Percentiles rank a stretch among this genome's conserved stretches.
Conservation (phyloP, 2,797 vertebrate species). For the Limnodromus scolopaceus region DNA sequence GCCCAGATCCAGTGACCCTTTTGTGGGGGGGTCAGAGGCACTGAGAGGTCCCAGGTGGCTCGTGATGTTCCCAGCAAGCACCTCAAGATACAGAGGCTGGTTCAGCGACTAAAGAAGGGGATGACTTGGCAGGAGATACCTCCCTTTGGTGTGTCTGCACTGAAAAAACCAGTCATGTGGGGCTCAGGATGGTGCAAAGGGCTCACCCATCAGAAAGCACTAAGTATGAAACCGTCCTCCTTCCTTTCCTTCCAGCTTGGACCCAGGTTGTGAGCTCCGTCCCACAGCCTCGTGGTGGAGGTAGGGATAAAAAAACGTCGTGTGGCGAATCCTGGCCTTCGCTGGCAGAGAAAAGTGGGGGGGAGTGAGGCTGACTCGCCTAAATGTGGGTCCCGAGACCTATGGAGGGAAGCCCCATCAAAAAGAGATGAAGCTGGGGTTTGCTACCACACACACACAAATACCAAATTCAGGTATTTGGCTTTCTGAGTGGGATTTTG, state of each 20-base stretch:
- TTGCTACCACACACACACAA: not conserved
- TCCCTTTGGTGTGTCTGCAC: not conserved
- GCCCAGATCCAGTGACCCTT: not conserved
- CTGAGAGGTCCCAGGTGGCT: not conserved
- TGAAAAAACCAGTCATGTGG: fast-evolving
- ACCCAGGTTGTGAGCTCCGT: not conserved
- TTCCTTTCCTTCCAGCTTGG: not conserved
- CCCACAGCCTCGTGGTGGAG: not conserved
- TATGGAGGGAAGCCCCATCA: not conserved
- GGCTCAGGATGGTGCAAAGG: fast-evolving
- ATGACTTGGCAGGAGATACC: not conserved
- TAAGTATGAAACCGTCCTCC: not conserved
- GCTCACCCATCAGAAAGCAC: not conserved
- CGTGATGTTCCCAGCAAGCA: not conserved
- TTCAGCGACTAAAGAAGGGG: not conserved
- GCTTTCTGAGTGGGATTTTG: not conserved
- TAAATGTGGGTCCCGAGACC: not conserved
- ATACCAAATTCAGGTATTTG: not conserved
- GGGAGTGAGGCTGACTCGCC: not conserved
- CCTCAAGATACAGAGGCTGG: not conserved
- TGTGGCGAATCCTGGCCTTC: not conserved
- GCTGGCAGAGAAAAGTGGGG: not conserved
- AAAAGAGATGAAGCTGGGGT: not conserved
- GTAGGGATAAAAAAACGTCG: not conserved
- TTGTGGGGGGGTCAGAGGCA: not conserved